phyloP scores from a whole-genome alignment of 2,113 vertebrate species.

The Mustela lutreola region DNA sequence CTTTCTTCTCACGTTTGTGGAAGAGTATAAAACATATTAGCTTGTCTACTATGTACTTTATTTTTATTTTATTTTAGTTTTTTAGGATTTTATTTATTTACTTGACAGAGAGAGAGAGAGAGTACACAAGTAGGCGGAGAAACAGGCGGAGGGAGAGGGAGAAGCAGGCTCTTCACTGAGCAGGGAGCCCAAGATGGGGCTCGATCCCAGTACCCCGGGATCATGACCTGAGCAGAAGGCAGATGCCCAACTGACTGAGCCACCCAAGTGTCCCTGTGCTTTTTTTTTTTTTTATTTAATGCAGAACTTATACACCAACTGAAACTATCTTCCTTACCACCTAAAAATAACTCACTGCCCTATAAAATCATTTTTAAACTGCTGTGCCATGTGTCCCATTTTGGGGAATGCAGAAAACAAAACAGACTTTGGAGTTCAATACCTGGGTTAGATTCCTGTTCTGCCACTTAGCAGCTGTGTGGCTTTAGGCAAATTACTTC shows the following conservation, averaged over 20 bases:
- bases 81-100: too few species aligned
- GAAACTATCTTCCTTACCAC: background rate
- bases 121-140: too few species aligned
- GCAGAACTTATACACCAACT: background rate
- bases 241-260: too few species aligned
- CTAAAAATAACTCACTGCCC: background rate
- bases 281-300: background rate
- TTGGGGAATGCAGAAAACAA: background rate
- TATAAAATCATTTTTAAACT: background rate
- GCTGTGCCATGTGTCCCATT: too few species aligned
- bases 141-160: too few species aligned
- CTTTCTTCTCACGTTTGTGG: background rate
- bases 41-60: background rate
- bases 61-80: background rate
- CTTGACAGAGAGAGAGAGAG: too few species aligned
- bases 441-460: background rate
- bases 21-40: background rate
- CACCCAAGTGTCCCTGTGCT: background rate
- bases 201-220: too few species aligned
- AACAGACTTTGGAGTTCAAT: background rate
- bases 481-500: constrained; percentile 17
- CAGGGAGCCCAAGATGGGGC: too few species aligned
- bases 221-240: too few species aligned
- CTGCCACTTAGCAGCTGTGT: background rate
- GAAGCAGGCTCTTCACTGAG: too few species aligned